Evolutionary conservation across 1,140 invertebrate species (phyloP), one percentile per base, ranked within the genome.

Genomic region (Globodera ellingtonae): DNA sequence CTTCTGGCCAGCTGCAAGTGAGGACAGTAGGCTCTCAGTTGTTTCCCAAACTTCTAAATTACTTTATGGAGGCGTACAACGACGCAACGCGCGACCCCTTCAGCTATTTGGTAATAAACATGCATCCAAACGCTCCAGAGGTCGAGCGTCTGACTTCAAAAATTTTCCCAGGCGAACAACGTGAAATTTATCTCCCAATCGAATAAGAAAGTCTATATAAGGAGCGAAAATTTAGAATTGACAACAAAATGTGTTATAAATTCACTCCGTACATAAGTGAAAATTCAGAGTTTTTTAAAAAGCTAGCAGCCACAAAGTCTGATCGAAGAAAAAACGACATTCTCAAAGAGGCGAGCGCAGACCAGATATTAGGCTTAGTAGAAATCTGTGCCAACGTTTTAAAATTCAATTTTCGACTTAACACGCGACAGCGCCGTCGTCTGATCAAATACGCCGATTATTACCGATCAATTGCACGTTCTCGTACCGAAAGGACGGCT

Each of bases 381-480:
- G 79, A 81, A 73, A 82, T 82, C 18, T 82, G 79, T n/a, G 67
- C 62, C 7, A 81, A 81, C 48, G 59, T 81, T 48, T 66, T 81
- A 56, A 62, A 73, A 18, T 18, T 47, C 24, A 72, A 71, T 84
- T 76, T 81, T 15, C 13, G 21, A 0, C 50, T 80, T 3, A 84
- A n/a, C 13, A 10, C 3, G 24, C 35, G 56, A 9, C 80, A 83
- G n/a, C 47, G 52, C 4, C 13, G 47, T 35, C 10, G 46, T 10
- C 44, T 81, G 44, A n/a, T 46, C 10, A 15, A 79, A 48, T 44
- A 81, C 66, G 79, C 79, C 0, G 79, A 82, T 13, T 84, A 65
- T 76, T 24, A 82, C 13, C 24, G 80, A 2, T n/a, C 52, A 50
- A 47, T 81, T n/a, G 21, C 82, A 59, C 82, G 80, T 9, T 46